Percentiles rank a stretch among this genome's conserved stretches.
Evolutionary conservation across 2,888 invertebrate species (phyloP).

Genomic region (Pecten maximus): DNA sequence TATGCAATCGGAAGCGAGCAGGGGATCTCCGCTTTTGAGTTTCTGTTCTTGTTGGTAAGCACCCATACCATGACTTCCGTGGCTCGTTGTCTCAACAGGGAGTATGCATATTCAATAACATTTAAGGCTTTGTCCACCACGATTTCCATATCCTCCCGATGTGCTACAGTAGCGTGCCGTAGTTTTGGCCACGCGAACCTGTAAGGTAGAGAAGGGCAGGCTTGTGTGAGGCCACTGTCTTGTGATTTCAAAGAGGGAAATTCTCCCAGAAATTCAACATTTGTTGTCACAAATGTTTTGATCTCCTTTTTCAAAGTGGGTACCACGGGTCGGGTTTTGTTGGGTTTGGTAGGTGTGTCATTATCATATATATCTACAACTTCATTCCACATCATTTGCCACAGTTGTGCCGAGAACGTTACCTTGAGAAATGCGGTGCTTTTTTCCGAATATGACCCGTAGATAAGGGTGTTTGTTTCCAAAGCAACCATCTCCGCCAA

Average conservation of each 20-base stretch:
- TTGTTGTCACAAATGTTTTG: slow-evolving; percentile 36
- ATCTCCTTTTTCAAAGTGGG: neutral
- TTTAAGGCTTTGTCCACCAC: neutral
- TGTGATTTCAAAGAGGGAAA: neutral
- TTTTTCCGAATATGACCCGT: slow-evolving; percentile 24
- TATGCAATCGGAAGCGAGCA: slow-evolving; percentile 41
- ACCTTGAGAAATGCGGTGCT: slow-evolving; percentile 34
- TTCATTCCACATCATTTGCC: neutral
- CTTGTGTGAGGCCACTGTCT: neutral
- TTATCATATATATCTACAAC: slow-evolving; percentile 39
- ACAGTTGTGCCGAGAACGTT: neutral
- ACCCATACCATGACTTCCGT: slow-evolving; percentile 48
- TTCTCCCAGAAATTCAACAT: slow-evolving; percentile 39
- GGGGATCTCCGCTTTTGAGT: slow-evolving; percentile 38
- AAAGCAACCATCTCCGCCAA: slow-evolving; percentile 38
- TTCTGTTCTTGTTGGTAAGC: slow-evolving; percentile 36
- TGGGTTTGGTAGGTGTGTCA: neutral
- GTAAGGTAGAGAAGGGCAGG: neutral
- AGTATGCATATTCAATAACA: neutral
- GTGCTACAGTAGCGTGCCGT: neutral
- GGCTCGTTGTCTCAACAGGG: slow-evolving; percentile 27
- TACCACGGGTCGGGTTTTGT: neutral
- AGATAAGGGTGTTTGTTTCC: neutral
- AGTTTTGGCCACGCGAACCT: neutral
- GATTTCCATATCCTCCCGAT: neutral